A percentile compares a stretch with the other conserved stretches of the same genome.
These are phyloP conservation scores for Pristiophorus japonicus DNA, from an alignment of 2,113 vertebrate species.

Conservation along the genomic window DNA sequence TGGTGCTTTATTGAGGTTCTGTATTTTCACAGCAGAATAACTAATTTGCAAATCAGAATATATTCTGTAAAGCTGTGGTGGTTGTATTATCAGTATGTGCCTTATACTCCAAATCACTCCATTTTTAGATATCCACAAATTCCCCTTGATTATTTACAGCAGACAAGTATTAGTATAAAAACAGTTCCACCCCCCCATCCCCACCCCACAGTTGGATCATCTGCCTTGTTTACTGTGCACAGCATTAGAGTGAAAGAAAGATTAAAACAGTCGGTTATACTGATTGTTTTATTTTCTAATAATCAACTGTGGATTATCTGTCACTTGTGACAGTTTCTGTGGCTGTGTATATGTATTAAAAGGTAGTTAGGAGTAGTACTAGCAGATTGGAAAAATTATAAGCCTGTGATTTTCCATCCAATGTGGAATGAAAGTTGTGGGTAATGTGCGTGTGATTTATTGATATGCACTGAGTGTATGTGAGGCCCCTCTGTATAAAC, in stretches of 20 bases:
- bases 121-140: neutral
- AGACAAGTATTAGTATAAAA: neutral
- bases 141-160: neutral
- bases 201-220: neutral
- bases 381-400: neutral
- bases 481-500: neutral
- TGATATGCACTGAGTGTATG: neutral
- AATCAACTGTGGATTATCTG: neutral
- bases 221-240: neutral
- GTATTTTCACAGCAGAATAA: neutral
- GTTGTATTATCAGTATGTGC: neutral
- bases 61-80: neutral
- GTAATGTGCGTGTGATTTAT: neutral
- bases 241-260: neutral
- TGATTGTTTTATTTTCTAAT: neutral
- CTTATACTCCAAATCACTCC: neutral
- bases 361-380: neutral
- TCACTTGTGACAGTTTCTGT: neutral
- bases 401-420: neutral
- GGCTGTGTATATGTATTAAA: neutral
- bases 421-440: neutral
- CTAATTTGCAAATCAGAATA: neutral
- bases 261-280: neutral
- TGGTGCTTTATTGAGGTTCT: neutral
- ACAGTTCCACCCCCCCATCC: neutral